Evolutionary conservation across 2,888 invertebrate species (phyloP), one percentile per base, ranked within the genome.

Genomic region (Pardosa pseudoannulata): DNA sequence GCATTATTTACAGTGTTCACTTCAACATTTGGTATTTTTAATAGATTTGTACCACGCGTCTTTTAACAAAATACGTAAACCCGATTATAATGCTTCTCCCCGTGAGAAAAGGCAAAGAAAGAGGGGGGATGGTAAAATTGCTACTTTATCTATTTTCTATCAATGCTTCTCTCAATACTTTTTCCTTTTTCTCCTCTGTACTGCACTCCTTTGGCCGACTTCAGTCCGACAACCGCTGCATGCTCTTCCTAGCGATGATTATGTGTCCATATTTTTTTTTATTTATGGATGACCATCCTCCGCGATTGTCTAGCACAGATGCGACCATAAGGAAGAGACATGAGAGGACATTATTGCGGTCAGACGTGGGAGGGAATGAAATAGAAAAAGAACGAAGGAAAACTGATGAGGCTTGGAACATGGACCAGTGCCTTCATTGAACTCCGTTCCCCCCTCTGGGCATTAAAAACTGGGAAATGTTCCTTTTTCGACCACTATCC

Each of bases 351-450:
- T 23, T 56, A 65, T 65, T 65, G 65, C 65, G 31, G 65, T 31
- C 29, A 65, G 65, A 29, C 13, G 31, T 32, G 65, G 31, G 31
- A 64, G 19, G 13, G 13, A 41, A 28, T 36, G 16, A 39, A 62
- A 29, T 19, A 23, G 27, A 32, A 62, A 50, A 56, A n/a, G n/a
- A 39, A 67, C 28, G 36, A 72, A 73, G 46, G 72, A 67, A n/a
- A 39, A 13, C 19, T 19, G 56, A 56, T 56, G 46, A 46, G 56
- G 56, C 41, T 16, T 6, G 39, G 68, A 32, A 29, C 78, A 83
- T 50, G 76, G 83, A 72, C 83, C 78, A 78, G 41, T 82, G 82
- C 36, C 67, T 70, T 71, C 65, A 83, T 83, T 83, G 83, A 83
- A 72, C 71, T 65, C 36, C 9, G n/a, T n/a, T n/a, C n/a, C n/a